Percentiles rank a stretch among this genome's conserved stretches.
phyloP scores from a whole-genome alignment of 92 coral and sea anemone genomes.

The Galaxea fascicularis region DNA sequence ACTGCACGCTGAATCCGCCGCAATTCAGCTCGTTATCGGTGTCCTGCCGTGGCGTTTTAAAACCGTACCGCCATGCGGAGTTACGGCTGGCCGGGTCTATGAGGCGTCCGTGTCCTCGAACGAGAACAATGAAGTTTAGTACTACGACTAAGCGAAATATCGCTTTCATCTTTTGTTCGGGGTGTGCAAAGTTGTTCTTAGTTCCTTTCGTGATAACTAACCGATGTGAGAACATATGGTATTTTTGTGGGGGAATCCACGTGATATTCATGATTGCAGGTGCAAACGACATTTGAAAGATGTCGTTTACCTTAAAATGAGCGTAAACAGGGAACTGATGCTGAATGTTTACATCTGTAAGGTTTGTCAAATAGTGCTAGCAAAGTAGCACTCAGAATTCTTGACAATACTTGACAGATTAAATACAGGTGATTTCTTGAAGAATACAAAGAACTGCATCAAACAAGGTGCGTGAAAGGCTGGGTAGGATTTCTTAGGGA shows the following conservation, averaged over 20 bases:
- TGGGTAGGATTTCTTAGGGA: too few relatives aligned
- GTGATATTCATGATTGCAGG: background rate
- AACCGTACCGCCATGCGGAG: conserved; percentile 76
- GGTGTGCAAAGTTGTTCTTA: background rate
- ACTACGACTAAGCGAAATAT: background rate
- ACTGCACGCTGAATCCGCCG: conserved; percentile 74
- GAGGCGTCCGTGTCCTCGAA: conserved; percentile 3
- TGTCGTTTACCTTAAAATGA: background rate
- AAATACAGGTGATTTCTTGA: background rate
- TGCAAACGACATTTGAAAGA: background rate
- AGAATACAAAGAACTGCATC: background rate
- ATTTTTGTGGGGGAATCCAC: background rate
- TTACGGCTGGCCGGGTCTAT: conserved; percentile 73
- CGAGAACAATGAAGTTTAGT: background rate
- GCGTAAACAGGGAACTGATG: background rate
- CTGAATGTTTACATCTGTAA: background rate
- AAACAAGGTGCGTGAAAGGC: too few relatives aligned
- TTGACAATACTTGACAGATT: background rate
- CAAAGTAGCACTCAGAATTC: background rate
- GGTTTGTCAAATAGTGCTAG: background rate
- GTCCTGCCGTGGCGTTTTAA: conserved; percentile 54
- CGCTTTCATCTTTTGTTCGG: background rate
- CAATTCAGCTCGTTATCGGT: conserved; percentile 79
- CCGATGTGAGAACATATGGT: background rate
- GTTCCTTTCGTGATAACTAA: background rate